Evolutionary conservation across 2,888 invertebrate species (phyloP), one percentile per base, ranked within the genome.

Genomic region (Polia nebulosa): DNA sequence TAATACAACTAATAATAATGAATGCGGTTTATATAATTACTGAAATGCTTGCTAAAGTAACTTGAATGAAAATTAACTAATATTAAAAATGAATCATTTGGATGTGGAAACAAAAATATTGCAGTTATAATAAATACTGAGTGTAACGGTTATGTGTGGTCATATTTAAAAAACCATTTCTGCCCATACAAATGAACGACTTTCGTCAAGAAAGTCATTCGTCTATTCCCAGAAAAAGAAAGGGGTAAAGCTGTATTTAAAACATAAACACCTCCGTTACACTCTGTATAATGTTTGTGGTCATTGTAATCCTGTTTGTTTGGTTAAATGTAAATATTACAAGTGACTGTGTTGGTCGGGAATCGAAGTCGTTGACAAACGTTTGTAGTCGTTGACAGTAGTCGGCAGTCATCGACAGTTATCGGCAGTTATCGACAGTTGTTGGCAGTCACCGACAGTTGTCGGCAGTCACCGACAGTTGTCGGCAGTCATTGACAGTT

Each of bases 1-100:
- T 45, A 29, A 20, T 20, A n/a, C 1, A 32, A 72, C 29, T 56
- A 63, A 72, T 55, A 39, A 34, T 29, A 17, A 71, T 49, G 15
- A 41, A 47, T 56, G 55, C 27, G 22, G n/a, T 2, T 22, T 8
- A 17, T 34, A 11, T 1, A 15, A 20, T 45, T 25, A 47, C 32
- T 41, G 17, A 13, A 69, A 59, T 44, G 74, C 75, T 39, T 72
- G 5, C 36, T 25, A 11, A 3, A 39, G 34, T 65, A 52, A 66
- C 17, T 3, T 8, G 20, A 51, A 44, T n/a, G 11, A 29, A 15
- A 8, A 41, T n/a, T n/a, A n/a, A n/a, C n/a, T n/a, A 44, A 17
- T 13, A 22, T 22, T 34, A 59, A 41, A 6, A 13, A 44, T 13
- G 7, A 66, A 47, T 32, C 13, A 29, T 25, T 36, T 20, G 36